Conservation (phyloP, 2,888 invertebrate species). For the Julus scandinavius region DNA sequence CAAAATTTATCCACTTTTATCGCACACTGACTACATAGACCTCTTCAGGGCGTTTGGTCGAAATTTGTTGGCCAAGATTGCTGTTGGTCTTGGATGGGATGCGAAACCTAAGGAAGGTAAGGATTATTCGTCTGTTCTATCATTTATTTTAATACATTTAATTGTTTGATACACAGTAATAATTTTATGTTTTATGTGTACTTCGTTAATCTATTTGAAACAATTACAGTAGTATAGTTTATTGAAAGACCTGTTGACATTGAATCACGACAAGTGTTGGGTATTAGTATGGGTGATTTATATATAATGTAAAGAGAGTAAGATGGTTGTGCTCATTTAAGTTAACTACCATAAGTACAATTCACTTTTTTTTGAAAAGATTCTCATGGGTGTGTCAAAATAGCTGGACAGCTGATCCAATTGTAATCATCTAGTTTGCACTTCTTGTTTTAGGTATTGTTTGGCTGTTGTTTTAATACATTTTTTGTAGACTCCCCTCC, state of each 20-base stretch:
- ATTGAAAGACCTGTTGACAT: too few species aligned
- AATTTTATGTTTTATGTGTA: too few species aligned
- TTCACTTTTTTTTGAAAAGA: background rate
- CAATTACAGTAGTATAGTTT: too few species aligned
- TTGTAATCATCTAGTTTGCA: background rate
- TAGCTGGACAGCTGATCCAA: background rate
- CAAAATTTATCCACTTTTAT: slow-evolving; percentile 80
- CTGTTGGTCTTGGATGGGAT: slow-evolving; percentile 85
- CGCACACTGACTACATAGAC: slow-evolving; percentile 80
- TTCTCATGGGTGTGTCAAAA: background rate
- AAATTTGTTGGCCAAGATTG: slow-evolving; percentile 78
- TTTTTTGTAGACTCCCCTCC: background rate
- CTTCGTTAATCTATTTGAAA: too few species aligned
- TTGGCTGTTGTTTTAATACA: background rate
- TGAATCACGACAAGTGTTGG: too few species aligned
- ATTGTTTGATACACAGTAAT: background rate
- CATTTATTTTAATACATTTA: background rate
- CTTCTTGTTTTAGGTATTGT: background rate
- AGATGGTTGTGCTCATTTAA: background rate
- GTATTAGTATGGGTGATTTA: too few species aligned
- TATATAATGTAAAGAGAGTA: background rate
- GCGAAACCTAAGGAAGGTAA: slow-evolving; percentile 79
- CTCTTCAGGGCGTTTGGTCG: slow-evolving; percentile 80
- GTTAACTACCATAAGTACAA: background rate
- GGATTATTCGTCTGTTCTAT: background rate